Conservation (phyloP, 1,140 invertebrate species). For the Calosoma granatense region DNA sequence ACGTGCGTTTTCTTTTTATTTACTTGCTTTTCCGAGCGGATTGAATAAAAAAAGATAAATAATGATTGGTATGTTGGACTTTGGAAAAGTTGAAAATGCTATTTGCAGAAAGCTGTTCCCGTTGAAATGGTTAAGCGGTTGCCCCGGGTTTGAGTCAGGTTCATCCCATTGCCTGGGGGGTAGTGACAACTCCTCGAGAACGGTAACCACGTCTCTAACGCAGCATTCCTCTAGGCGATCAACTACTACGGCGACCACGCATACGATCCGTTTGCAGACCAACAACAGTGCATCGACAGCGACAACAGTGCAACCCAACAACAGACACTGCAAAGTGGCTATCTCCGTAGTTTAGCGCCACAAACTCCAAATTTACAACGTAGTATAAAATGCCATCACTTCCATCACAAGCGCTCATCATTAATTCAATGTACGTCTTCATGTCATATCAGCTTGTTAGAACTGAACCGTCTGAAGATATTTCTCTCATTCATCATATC, state of each 20-base stretch:
- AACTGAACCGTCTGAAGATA: too few relatives aligned
- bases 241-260: neutral
- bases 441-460: neutral
- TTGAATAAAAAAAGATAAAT: too few relatives aligned
- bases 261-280: neutral
- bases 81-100: too few relatives aligned
- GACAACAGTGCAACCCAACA: neutral
- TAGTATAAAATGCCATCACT: too few relatives aligned
- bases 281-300: neutral
- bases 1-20: too few relatives aligned
- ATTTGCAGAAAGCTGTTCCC: constrained; percentile 1
- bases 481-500: too few relatives aligned
- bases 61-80: too few relatives aligned
- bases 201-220: neutral
- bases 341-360: neutral
- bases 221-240: constrained; percentile 1
- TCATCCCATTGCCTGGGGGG: neutral
- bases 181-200: neutral
- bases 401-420: too few relatives aligned
- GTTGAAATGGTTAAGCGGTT: neutral
- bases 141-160: neutral
- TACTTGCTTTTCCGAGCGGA: too few relatives aligned
- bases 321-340: neutral
- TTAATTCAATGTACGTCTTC: too few relatives aligned
- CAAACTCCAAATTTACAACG: neutral